These are phyloP conservation scores for Hiodon alosoides DNA, from an alignment of 2,113 vertebrate species.

Conservation along the genomic window DNA sequence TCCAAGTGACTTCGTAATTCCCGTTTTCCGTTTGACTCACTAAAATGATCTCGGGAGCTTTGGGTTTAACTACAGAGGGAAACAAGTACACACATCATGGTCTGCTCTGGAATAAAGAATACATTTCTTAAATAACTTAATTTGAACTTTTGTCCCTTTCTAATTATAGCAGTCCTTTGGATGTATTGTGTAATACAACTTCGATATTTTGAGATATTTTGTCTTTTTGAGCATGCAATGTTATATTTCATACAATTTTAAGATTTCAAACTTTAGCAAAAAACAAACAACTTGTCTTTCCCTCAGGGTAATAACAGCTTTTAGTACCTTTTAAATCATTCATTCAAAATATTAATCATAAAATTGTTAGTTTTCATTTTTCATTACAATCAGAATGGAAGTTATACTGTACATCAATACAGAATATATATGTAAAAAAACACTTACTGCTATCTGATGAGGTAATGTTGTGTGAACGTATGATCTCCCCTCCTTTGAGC, in stretches of 20 bases:
- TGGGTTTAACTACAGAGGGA: constrained; percentile 49
- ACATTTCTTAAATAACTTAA: neutral
- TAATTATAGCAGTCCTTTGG: too few relatives aligned
- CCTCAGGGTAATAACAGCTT: too few relatives aligned
- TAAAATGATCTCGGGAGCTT: constrained; percentile 34
- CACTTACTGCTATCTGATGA: constrained; percentile 32
- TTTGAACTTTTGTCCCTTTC: neutral
- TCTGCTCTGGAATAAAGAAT: neutral
- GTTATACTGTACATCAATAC: neutral
- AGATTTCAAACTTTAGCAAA: too few relatives aligned
- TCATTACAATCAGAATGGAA: neutral
- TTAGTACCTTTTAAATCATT: neutral
- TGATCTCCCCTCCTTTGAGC: neutral
- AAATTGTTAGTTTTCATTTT: neutral
- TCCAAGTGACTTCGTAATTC: constrained; percentile 41
- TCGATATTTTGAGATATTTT: too few relatives aligned
- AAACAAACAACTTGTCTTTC: neutral
- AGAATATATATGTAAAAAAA: neutral
- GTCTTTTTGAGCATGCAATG: too few relatives aligned
- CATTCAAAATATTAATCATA: neutral
- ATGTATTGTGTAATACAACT: too few relatives aligned
- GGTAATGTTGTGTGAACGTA: neutral
- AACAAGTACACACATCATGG: neutral
- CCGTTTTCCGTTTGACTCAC: constrained; percentile 28
- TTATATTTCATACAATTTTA: too few relatives aligned